phyloP scores from a whole-genome alignment of 64 coral and sea anemone species.

The Montipora foliosa region DNA sequence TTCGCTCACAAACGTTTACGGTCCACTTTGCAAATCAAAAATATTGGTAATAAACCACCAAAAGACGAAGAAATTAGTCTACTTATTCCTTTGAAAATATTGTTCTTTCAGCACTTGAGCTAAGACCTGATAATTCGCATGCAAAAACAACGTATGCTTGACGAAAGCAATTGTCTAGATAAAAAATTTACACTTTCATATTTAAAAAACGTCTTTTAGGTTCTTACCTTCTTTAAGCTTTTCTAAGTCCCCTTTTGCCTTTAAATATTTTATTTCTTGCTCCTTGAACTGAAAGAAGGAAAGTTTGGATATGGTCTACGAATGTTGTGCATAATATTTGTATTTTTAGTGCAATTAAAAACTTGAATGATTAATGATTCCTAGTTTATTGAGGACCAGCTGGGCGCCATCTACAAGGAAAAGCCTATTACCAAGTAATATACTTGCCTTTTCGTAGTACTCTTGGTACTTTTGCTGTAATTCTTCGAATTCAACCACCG shows the following conservation, averaged over 20 bases:
- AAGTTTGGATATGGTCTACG: too few relatives aligned
- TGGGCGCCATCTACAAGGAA: background rate
- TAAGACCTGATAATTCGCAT: background rate
- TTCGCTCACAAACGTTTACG: too few relatives aligned
- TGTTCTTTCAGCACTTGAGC: background rate
- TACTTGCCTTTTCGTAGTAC: conserved; percentile 53
- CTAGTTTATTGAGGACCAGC: conserved; percentile 13
- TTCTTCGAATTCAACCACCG: conserved; percentile 65
- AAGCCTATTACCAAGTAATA: conserved; percentile 9
- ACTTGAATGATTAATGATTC: background rate
- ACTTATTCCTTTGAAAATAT: background rate
- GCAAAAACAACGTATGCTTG: too few relatives aligned
- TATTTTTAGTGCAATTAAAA: too few relatives aligned
- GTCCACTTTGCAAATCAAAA: too few relatives aligned
- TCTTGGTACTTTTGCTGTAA: conserved; percentile 63
- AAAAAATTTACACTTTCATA: background rate
- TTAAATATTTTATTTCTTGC: conserved; percentile 55
- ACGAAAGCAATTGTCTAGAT: too few relatives aligned
- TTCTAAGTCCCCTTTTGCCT: conserved; percentile 68
- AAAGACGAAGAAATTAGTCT: background rate
- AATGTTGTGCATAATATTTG: too few relatives aligned
- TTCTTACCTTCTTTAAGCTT: conserved; percentile 65
- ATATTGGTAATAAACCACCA: too few relatives aligned
- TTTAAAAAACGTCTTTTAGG: background rate
- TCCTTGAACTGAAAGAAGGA: conserved; percentile 31